These are phyloP conservation scores for Craniophora ligustri DNA, from an alignment of 2,888 invertebrate genomes.

Conservation along the genomic window DNA sequence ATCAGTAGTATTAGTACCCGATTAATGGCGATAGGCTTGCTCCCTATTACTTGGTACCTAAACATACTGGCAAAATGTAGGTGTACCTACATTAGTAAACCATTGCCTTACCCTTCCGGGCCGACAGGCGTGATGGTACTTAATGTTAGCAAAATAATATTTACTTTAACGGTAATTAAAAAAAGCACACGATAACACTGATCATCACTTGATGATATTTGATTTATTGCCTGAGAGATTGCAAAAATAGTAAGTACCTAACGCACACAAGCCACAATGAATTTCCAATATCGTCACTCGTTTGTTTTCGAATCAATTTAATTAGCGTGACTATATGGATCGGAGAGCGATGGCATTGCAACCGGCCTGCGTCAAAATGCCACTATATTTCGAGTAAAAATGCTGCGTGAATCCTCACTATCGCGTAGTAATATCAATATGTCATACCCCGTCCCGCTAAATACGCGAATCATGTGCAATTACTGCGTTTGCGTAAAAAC, in stretches of 20 bases:
- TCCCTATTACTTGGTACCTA: no score
- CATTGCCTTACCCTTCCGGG: no score
- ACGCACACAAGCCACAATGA: slow-evolving; percentile 15
- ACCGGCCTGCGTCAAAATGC: background rate
- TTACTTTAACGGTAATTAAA: background rate
- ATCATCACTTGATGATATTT: slow-evolving; percentile 1
- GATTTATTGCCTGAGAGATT: slow-evolving; percentile 10
- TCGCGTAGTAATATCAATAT: background rate
- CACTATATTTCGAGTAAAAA: background rate
- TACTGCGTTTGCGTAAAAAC: no score
- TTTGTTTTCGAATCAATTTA: slow-evolving; percentile 35
- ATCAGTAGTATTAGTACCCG: no score
- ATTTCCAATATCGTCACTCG: slow-evolving; percentile 12
- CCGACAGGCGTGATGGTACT: no score
- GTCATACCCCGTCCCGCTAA: no score
- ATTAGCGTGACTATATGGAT: slow-evolving; percentile 13
- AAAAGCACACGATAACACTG: no score
- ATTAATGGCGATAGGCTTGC: no score
- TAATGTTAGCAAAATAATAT: no score
- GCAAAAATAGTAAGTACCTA: slow-evolving; percentile 1
- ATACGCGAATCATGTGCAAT: no score
- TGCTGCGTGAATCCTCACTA: background rate
- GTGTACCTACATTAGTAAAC: no score
- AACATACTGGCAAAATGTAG: no score
- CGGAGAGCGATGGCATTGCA: background rate